Evolutionary conservation across 2,888 invertebrate genomes (phyloP), one percentile per base, ranked within the genome.

Genomic region (Ormyrus labotus): DNA sequence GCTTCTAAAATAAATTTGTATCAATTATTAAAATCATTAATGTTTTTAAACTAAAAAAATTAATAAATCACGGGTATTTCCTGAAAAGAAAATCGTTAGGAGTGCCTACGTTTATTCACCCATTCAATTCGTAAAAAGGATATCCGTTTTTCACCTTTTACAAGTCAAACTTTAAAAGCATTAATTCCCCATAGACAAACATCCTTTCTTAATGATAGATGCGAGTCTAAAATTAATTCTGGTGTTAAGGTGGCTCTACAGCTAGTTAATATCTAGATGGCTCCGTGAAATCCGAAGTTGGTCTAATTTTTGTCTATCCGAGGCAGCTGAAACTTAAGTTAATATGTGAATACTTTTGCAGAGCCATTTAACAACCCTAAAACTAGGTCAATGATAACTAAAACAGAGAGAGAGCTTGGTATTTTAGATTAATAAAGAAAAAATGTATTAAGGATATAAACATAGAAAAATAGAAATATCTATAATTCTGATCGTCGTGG

Each of bases 321-420:
- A 78, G 81, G 84, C 83, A 83, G 86, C 88, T 90, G 89, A 88
- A 90, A 90, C 87, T 88, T 78, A 87, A 89, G 87, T 80, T 60
- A 83, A 69, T 77, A 57, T 74, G 61, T 83, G 64, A 71, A 64
- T 74, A 75, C 72, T 11, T 64, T 6, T 72, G 53, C 45, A 71
- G 68, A 73, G 65, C 64, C 60, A 70, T 72, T 8, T 47, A 55
- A 65, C 5, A 13, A 67, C 70, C 70, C 72, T 45, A 65, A 77
- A 70, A 81, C 65, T 70, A 48, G 57, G 63, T 61, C 9, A 72
- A 57, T 67, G 48, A 73, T 74, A 67, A 5, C 70, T 50, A 11
- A 63, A 19, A 19, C 19, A 19, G 19, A 19, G 19, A 19, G 19
- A 67, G 76, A 82, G 79, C 83, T 82, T 83, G 82, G 69, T 73